phyloP scores from a whole-genome alignment of 2,113 vertebrate species.

The western clawed frog (Xenopus tropicalis) region UCB_Xtro_10.0 CM004448.2:99208001-99208500 shows the following conservation, averaged over 20 bases:
- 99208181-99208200: not conserved
- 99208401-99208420: no score
- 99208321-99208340: no score
- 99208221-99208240: not conserved
- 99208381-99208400: no score
- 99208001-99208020: conserved; percentile 13
- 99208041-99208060: not conserved
- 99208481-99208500: no score
- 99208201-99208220: not conserved
- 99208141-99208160: not conserved
- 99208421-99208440: no score
- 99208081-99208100: not conserved
- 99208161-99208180: not conserved
- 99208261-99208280: not conserved
- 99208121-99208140: no score
- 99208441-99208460: no score
- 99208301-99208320: not conserved
- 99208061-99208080: not conserved
- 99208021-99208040: conserved; percentile 4
- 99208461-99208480: no score
- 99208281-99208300: not conserved
- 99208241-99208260: not conserved
- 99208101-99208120: no score
- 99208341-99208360: no score
- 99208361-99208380: no score